Evolutionary conservation across 64 coral and sea anemone species (phyloP).

Genomic region (Montipora sp.): DNA sequence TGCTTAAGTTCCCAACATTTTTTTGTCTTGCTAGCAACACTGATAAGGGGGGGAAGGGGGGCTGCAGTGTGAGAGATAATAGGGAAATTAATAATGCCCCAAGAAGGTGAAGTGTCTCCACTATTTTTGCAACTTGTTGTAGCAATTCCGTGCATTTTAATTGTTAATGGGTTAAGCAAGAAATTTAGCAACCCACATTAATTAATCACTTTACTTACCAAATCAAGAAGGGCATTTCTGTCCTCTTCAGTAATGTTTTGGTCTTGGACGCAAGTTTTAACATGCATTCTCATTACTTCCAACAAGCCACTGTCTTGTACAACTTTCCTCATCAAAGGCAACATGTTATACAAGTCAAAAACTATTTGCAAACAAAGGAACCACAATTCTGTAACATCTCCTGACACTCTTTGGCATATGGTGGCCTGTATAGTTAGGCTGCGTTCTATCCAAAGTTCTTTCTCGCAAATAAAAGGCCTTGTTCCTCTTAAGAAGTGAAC

Average conservation of each 20-base stretch:
- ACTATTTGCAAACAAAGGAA: conserved; percentile 82
- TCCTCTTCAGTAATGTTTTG: background rate
- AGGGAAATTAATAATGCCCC: too few relatives aligned
- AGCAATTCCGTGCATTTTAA: too few relatives aligned
- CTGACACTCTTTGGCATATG: conserved; percentile 55
- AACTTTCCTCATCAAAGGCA: conserved; percentile 22
- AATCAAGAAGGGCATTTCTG: background rate
- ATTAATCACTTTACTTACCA: background rate
- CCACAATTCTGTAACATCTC: conserved; percentile 82
- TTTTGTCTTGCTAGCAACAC: too few relatives aligned
- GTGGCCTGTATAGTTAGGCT: background rate
- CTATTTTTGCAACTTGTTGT: background rate
- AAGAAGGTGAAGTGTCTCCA: too few relatives aligned
- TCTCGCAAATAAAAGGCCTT: background rate
- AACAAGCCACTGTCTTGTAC: conserved; percentile 48
- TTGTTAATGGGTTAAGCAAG: background rate
- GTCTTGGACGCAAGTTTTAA: background rate
- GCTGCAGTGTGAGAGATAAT: too few relatives aligned
- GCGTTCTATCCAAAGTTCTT: background rate
- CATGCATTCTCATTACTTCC: background rate
- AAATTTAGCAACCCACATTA: background rate
- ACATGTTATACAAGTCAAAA: background rate
- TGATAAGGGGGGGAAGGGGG: too few relatives aligned
- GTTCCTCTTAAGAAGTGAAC: conserved; percentile 58
- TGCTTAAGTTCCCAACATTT: too few relatives aligned